Conservation (phyloP, 2,797 vertebrate species). For the Sebastes flavidus region DNA sequence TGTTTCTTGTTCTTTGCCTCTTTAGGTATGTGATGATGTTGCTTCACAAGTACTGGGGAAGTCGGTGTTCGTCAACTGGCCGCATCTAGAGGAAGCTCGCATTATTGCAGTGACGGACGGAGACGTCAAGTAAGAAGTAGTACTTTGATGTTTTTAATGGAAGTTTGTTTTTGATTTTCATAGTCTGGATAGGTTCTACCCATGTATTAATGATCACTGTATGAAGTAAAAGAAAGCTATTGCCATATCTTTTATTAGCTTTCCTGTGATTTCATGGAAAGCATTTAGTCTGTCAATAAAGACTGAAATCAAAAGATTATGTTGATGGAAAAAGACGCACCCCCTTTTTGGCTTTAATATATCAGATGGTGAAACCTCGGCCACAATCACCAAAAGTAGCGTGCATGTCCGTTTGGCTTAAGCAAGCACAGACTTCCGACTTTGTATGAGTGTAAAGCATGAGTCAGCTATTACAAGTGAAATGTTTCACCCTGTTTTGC, state of each 20-base stretch:
- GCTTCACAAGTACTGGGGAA: constrained; percentile 86
- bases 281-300: neutral
- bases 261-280: neutral
- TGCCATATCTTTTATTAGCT: neutral
- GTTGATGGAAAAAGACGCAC: neutral
- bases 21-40: constrained; percentile 86
- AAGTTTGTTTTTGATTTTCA: neutral
- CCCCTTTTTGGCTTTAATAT: neutral
- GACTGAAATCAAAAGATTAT: neutral
- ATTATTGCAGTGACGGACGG: constrained; percentile 93
- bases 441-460: neutral
- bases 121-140: constrained; percentile 87
- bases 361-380: neutral
- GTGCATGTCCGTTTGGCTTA: neutral
- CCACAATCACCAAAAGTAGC: neutral
- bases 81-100: constrained; percentile 96
- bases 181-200: neutral
- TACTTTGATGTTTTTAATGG: too few relatives aligned
- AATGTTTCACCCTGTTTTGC: constrained; percentile 10
- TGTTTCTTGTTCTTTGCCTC: neutral
- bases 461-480: neutral
- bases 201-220: too few relatives aligned
- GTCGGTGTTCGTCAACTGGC: constrained; percentile 95
- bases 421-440: neutral
- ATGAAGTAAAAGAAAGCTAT: neutral